Evolutionary conservation across 2,888 invertebrate species (phyloP), one percentile per base, ranked within the genome.

Genomic region (Platycheirus albimanus): DNA sequence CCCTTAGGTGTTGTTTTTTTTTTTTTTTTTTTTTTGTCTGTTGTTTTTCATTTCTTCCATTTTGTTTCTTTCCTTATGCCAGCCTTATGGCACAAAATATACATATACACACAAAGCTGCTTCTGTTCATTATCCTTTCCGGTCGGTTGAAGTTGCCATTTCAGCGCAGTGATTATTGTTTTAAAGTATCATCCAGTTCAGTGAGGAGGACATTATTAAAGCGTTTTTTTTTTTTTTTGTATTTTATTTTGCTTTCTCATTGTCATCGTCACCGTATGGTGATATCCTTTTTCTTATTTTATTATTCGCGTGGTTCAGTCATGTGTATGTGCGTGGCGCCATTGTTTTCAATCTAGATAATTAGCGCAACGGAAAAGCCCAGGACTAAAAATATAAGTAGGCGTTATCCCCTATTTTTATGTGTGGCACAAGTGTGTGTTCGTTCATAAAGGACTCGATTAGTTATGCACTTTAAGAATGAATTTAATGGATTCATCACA

Each of bases 261-360:
- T 20, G 3, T 51, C 43, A 41, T 51, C 2, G 10, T 24, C 41
- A 41, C 13, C 41, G 41, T 24, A 58, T 58, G 54, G 54, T 74
- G 64, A 56, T 15, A 41, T 54, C 56, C 54, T 20, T 52, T 51
- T 43, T 36, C 17, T n/a, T n/a, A n/a, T n/a, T n/a, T n/a, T n/a
- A n/a, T n/a, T n/a, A n/a, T 38, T 15, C 36, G 10, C 41, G 13
- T 17, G 30, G n/a, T n/a, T 61, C 17, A 43, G 28, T 45, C 45
- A 20, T 38, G 36, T 64, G 54, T n/a, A 41, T 49, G 10, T 77
- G 19, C 28, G 61, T 30, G 24, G 45, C 10, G 30, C 36, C 58
- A 61, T 72, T 71, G 66, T 49, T 52, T 67, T 72, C 52, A 78
- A 78, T 78, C 54, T 45, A 24, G 28, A 54, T 79, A 80, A 75